Conservation (phyloP, 2,113 vertebrate species). For the Pelodiscus sinensis region DNA sequence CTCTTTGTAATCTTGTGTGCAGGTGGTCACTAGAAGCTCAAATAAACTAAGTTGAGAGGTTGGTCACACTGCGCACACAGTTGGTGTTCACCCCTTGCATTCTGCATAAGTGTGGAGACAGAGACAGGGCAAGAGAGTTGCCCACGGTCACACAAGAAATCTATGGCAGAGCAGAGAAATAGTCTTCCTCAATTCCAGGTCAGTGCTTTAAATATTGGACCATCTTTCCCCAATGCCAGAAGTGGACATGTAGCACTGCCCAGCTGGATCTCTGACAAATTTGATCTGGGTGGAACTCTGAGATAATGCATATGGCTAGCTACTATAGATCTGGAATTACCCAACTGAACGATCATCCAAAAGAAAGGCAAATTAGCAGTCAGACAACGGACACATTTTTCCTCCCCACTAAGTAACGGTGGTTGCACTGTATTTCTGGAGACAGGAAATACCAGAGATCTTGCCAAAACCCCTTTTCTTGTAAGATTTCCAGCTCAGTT, state of each 20-base stretch:
- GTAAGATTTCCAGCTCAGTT: not conserved
- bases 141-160: not conserved
- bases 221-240: not conserved
- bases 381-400: fast-evolving
- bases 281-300: not conserved
- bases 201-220: not conserved
- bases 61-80: not conserved
- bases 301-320: not conserved
- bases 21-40: not conserved
- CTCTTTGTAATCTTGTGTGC: not conserved
- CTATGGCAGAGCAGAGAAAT: not conserved
- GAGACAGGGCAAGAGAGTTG: not conserved
- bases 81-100: not conserved
- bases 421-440: not conserved
- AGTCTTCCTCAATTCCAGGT: not conserved
- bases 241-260: not conserved
- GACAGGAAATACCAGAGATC: not conserved
- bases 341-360: not conserved
- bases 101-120: not conserved
- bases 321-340: not conserved
- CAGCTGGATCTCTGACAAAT: not conserved
- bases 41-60: not conserved
- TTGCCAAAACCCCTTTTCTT: not conserved
- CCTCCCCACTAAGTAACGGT: not conserved
- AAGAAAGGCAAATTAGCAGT: not conserved